These are phyloP conservation scores for Vidua chalybeata DNA, from an alignment of 2,113 vertebrate species.

Conservation along the genomic window DNA sequence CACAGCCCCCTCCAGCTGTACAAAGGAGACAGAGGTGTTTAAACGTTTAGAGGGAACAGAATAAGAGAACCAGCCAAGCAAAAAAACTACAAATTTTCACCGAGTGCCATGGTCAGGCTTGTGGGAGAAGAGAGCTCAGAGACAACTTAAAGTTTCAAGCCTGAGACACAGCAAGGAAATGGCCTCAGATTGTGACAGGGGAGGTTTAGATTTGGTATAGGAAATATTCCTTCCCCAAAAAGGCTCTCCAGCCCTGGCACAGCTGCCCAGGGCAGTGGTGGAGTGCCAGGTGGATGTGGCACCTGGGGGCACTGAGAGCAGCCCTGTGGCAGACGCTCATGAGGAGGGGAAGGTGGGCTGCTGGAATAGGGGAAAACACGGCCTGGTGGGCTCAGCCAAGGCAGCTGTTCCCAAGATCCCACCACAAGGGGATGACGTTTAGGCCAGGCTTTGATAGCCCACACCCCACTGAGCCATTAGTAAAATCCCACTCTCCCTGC, in stretches of 20 bases:
- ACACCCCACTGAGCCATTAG: background rate
- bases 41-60: background rate
- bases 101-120: background rate
- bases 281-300: background rate
- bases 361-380: fast-evolving
- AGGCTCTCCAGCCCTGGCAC: background rate
- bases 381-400: background rate
- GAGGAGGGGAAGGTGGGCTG: background rate
- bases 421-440: background rate
- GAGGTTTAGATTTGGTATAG: background rate
- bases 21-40: background rate
- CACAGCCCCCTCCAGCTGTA: background rate
- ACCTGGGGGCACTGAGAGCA: background rate
- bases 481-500: background rate
- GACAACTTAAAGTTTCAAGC: background rate
- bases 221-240: background rate
- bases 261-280: background rate
- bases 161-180: background rate
- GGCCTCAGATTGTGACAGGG: background rate
- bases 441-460: background rate
- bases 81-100: background rate
- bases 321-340: background rate
- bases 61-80: background rate
- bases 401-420: background rate
- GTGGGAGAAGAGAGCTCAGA: background rate